These are phyloP conservation scores for Micromesistius poutassou DNA, from an alignment of 2,797 vertebrate genomes.

Conservation along the genomic window DNA sequence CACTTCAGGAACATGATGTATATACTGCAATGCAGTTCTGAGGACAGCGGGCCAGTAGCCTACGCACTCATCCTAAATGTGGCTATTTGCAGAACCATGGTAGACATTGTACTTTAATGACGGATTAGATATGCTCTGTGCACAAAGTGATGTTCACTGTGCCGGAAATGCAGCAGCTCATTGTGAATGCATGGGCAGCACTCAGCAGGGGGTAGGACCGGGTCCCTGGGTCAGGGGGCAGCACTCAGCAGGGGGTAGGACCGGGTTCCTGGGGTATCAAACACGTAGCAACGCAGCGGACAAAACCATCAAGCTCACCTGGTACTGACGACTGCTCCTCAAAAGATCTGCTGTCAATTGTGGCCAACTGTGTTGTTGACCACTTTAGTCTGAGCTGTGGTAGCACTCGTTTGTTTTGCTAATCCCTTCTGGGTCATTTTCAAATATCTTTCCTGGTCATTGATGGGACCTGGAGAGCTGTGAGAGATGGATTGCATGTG, in stretches of 20 bases:
- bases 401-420: neutral
- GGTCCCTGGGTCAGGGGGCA: too few relatives aligned
- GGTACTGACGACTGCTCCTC: neutral
- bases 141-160: conserved; percentile 47
- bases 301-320: neutral
- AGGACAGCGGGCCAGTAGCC: conserved; percentile 23
- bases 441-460: too few relatives aligned
- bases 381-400: neutral
- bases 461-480: too few relatives aligned
- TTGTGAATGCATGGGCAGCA: conserved; percentile 36
- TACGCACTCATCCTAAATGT: conserved; percentile 29
- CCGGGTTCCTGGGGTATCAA: neutral
- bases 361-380: neutral
- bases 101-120: conserved; percentile 46
- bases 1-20: conserved; percentile 31
- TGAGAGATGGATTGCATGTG: too few relatives aligned
- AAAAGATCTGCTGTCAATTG: neutral
- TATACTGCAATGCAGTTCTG: conserved; percentile 20
- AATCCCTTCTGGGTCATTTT: too few relatives aligned
- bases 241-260: too few relatives aligned
- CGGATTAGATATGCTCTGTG: conserved; percentile 53
- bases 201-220: conserved; percentile 25
- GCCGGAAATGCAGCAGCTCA: conserved; percentile 36
- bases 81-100: conserved; percentile 20
- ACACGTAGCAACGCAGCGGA: neutral